These are phyloP conservation scores for Papilio protenor DNA, from an alignment of 2,888 invertebrate species.

Conservation along the genomic window DNA sequence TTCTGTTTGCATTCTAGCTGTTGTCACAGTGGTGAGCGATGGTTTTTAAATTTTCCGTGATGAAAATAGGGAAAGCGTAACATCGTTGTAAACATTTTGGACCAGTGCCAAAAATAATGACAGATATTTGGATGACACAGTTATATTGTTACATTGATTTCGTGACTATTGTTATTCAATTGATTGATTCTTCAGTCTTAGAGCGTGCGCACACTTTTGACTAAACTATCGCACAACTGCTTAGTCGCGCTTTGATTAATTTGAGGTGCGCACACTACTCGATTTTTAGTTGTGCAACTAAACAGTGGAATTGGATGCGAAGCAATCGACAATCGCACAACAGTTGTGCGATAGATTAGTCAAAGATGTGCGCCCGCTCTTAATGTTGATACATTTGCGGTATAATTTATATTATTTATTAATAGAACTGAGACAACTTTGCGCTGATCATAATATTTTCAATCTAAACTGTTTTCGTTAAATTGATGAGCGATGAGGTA, in stretches of 20 bases:
- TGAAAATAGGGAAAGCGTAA: constrained; percentile 84
- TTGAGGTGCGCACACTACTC: too few species aligned
- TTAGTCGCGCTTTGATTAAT: too few species aligned
- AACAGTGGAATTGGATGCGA: too few species aligned
- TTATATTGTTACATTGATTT: constrained; percentile 54
- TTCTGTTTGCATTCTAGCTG: constrained; percentile 80
- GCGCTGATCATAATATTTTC: not conserved
- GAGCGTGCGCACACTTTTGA: too few species aligned
- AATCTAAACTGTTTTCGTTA: not conserved
- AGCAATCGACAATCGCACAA: too few species aligned
- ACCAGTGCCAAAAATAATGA: constrained; percentile 76
- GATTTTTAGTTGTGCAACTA: too few species aligned
- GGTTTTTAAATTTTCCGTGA: constrained; percentile 82
- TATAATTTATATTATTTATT: not conserved
- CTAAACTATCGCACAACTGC: too few species aligned
- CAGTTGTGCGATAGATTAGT: too few species aligned
- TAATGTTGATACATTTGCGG: not conserved
- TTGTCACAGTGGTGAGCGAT: constrained; percentile 82
- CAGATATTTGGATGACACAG: constrained; percentile 72
- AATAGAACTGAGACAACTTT: not conserved
- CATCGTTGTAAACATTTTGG: constrained; percentile 79
- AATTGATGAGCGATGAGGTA: not conserved
- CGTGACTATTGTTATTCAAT: constrained; percentile 24
- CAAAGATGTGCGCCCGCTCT: too few species aligned
- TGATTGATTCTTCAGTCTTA: not conserved